phyloP scores from a whole-genome alignment of 1,140 invertebrate species.

The Meloidogyne chitwoodi region DNA sequence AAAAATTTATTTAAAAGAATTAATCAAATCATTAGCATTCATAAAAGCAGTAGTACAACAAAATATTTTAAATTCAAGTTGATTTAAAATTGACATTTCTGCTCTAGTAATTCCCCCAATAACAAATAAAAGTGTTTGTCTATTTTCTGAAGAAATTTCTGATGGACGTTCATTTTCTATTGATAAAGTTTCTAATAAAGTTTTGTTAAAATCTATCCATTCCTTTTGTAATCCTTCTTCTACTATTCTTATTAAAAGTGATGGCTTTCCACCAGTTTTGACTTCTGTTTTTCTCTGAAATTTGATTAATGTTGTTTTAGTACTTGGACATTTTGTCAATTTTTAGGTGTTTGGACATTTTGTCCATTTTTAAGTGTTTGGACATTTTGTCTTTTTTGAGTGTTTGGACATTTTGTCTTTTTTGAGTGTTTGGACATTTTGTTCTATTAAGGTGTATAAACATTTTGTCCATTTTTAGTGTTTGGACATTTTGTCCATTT shows the following conservation, averaged over 20 bases:
- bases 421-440: background rate
- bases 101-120: constrained; percentile 44
- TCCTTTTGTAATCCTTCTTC: constrained; percentile 41
- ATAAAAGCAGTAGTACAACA: constrained; percentile 27
- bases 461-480: background rate
- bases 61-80: constrained; percentile 18
- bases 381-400: background rate
- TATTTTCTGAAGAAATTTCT: background rate
- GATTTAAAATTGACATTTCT: constrained; percentile 32
- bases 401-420: background rate
- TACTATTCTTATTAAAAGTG: constrained; percentile 36
- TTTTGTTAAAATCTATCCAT: constrained; percentile 37
- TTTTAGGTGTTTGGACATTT: too few species aligned
- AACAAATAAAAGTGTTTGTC: constrained; percentile 31
- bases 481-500: background rate
- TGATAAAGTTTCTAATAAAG: background rate
- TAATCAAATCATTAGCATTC: constrained; percentile 24
- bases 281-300: constrained; percentile 2
- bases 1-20: constrained; percentile 13
- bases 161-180: background rate
- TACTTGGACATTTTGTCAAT: too few species aligned
- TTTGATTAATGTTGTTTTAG: background rate
- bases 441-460: background rate
- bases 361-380: background rate
- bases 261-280: constrained; percentile 35